A percentile compares a stretch with the other conserved stretches of the same genome.
Conservation (phyloP, 2,797 vertebrate species). For the Poeciliopsis presidionis region DNA sequence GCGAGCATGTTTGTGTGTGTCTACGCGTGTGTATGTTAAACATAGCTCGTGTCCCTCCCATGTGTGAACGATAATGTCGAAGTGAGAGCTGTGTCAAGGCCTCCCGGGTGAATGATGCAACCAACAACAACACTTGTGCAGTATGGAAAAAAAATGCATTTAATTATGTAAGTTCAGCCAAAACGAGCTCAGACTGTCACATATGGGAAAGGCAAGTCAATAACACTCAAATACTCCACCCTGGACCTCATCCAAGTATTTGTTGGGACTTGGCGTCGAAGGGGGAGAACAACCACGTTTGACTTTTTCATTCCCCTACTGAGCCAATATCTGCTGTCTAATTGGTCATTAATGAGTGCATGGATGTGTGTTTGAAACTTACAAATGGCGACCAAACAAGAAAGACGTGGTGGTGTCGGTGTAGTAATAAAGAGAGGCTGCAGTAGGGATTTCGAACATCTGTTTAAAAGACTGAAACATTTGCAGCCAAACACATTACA, state of each 20-base stretch:
- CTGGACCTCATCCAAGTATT: conserved; percentile 72
- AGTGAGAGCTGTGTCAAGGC: conserved; percentile 57
- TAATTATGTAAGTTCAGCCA: conserved; percentile 45
- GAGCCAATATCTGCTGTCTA: conserved; percentile 77
- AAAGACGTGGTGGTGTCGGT: conserved; percentile 24
- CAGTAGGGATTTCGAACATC: conserved; percentile 66
- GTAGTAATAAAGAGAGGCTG: conserved; percentile 29
- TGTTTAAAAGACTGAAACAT: conserved; percentile 64
- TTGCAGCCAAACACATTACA: conserved; percentile 38
- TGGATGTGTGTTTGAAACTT: conserved; percentile 31
- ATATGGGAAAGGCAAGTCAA: conserved; percentile 37
- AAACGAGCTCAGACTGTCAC: conserved; percentile 43
- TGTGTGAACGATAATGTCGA: conserved; percentile 55
- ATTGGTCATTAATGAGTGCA: conserved; percentile 79
- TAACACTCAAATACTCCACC: conserved; percentile 16
- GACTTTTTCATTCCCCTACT: conserved; percentile 73
- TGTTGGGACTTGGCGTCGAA: conserved; percentile 72
- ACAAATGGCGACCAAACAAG: conserved; percentile 22
- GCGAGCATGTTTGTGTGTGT: conserved; percentile 16
- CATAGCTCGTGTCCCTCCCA: conserved; percentile 54
- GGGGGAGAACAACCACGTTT: conserved; percentile 56
- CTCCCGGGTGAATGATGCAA: conserved; percentile 73
- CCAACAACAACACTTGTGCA: conserved; percentile 63
- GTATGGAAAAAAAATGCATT: conserved; percentile 41
- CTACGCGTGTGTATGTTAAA: conserved; percentile 39